Conservation (phyloP, 2,113 vertebrate genomes). For the Cynoglossus semilaevis region DNA sequence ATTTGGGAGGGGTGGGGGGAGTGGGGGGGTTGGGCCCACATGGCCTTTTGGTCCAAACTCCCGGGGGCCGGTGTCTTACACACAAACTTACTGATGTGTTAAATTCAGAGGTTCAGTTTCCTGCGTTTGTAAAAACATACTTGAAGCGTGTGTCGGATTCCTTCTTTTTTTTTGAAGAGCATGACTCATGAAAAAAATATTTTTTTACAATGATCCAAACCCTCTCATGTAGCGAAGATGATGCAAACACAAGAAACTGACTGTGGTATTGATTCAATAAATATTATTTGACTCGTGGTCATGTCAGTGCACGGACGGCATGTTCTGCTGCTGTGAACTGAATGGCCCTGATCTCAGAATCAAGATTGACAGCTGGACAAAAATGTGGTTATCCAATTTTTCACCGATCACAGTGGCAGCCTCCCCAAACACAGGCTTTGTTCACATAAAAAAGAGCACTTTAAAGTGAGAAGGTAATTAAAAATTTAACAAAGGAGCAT, state of each 20-base stretch:
- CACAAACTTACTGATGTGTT: not conserved
- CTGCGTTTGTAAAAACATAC: not conserved
- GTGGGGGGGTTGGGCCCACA: not conserved
- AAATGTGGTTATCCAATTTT: slow-evolving; percentile 62
- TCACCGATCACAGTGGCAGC: slow-evolving; percentile 51
- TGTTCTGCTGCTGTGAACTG: slow-evolving; percentile 10
- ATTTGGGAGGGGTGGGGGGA: too few relatives aligned
- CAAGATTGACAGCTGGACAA: slow-evolving; percentile 52
- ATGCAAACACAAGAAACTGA: slow-evolving; percentile 45
- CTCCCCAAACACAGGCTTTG: slow-evolving; percentile 43
- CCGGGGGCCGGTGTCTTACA: not conserved
- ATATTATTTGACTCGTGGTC: slow-evolving; percentile 33
- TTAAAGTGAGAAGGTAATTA: slow-evolving; percentile 69
- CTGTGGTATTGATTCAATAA: slow-evolving; percentile 31
- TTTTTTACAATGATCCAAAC: too few relatives aligned
- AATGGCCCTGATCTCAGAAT: slow-evolving; percentile 32
- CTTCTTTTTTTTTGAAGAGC: too few relatives aligned
- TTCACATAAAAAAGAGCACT: slow-evolving; percentile 67
- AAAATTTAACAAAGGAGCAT: slow-evolving; percentile 73
- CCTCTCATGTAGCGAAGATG: slow-evolving; percentile 21
- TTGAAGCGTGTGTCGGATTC: too few relatives aligned
- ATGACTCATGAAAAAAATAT: too few relatives aligned
- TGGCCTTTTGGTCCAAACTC: not conserved
- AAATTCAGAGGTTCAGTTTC: not conserved
- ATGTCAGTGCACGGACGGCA: slow-evolving; percentile 2